Conservation (phyloP, 2,888 invertebrate genomes). For the Pegoplata infirma region DNA sequence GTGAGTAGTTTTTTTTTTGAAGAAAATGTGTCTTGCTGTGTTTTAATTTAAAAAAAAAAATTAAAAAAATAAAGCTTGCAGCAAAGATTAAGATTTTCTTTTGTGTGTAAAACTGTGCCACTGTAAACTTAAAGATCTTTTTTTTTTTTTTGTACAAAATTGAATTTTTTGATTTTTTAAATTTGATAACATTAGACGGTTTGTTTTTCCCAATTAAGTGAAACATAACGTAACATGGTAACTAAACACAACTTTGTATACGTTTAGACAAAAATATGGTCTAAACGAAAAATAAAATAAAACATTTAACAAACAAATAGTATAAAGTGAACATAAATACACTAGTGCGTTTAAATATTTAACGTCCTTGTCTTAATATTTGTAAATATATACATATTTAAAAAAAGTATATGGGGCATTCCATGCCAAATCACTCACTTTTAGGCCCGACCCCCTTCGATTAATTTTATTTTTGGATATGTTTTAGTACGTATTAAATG, state of each 20-base stretch:
- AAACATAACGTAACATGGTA: neutral
- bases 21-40: constrained; percentile 2
- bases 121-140: neutral
- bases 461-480: too few species aligned
- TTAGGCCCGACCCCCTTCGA: too few species aligned
- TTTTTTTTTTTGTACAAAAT: constrained; percentile 28
- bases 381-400: neutral
- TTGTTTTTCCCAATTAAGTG: constrained; percentile 36
- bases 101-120: neutral
- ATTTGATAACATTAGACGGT: constrained; percentile 24
- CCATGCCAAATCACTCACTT: too few species aligned
- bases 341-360: too few species aligned
- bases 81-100: constrained; percentile 31
- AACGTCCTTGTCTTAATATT: neutral
- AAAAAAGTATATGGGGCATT: too few species aligned
- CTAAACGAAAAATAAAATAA: neutral
- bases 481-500: too few species aligned
- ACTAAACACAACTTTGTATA: neutral
- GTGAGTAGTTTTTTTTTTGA: constrained; percentile 1
- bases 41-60: constrained; percentile 2
- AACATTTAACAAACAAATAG: neutral
- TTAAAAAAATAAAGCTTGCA: constrained; percentile 21
- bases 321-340: too few species aligned
- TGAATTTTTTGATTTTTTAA: constrained; percentile 35
- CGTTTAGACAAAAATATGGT: too few species aligned